Base-by-base conservation (phyloP, 2,888 invertebrate genomes). In the Pelosia muscerda region DNA sequence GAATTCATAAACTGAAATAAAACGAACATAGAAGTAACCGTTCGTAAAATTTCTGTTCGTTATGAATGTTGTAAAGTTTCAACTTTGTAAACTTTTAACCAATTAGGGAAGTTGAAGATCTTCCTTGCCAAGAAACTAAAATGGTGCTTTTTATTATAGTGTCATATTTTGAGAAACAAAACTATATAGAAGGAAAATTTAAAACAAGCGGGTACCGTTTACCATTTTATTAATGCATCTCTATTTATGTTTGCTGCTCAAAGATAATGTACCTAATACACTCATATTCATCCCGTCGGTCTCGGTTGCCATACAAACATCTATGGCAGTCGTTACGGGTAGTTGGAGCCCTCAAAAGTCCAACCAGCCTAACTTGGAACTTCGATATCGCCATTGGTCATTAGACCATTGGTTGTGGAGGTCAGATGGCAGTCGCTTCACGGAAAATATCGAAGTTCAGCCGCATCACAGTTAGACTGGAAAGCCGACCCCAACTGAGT, bases 21-120 rank as follows among this genome's bases (percentile, higher is more conserved):
- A 62, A 42, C 15, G 13, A 13, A 49, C 25, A 9, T 23, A 23
- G 10, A 3, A 42, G 60, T 19, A 42, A 60, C n/a, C 10, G n/a
- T 60, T 25, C 10, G 25, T 26, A 60, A 38, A 42, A 60, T 60
- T 42, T 60, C 25, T 26, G 42, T 60, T 60, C 38, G n/a, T 60
- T 42, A 23, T 60, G 5, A 60, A 11, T 42, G 60, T 38, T 38
- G 6, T 34, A 15, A 38, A 60, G 59, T 38, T 60, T 60, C 5
- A 25, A 15, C 38, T 60, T 60, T 42, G 11, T 2, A 42, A 60
- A 60, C 25, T 60, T 60, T 60, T 26, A 6, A 42, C 11, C 23
- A 49, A 42, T 34, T 60, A 60, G 25, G 23, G n/a, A 60, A 60
- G n/a, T 42, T 25, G 25, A 10, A 15, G 38, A 23, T 13, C 25